Evolutionary conservation across 2,113 vertebrate species (phyloP).

Genomic region (Cricetomys ansorgei): DNA sequence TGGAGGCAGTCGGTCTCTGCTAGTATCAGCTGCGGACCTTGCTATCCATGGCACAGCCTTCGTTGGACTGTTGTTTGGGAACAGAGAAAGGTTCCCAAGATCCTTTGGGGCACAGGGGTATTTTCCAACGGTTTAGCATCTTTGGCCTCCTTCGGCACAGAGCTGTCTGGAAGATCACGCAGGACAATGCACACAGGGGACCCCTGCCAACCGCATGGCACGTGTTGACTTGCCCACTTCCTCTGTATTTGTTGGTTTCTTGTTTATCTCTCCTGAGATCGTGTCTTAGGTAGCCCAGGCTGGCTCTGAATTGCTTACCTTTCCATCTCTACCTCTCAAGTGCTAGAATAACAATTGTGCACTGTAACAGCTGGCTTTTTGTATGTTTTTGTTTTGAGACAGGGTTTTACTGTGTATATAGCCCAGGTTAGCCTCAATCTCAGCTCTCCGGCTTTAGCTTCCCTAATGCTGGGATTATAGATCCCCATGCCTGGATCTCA

Average conservation of each 20-base stretch:
- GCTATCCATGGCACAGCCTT: not conserved
- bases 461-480: not conserved
- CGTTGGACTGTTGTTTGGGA: not conserved
- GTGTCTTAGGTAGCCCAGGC: too few relatives aligned
- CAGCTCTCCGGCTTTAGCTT: not conserved
- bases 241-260: not conserved
- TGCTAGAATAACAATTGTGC: not conserved
- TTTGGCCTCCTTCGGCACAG: not conserved
- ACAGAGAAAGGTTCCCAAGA: not conserved
- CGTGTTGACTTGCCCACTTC: too few relatives aligned
- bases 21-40: not conserved
- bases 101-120: not conserved
- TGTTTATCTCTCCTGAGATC: not conserved
- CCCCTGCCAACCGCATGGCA: not conserved
- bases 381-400: not conserved
- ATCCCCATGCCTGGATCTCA: not conserved
- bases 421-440: not conserved
- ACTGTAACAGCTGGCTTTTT: too few relatives aligned
- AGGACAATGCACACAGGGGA: not conserved
- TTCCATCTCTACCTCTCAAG: not conserved
- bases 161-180: not conserved
- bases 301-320: not conserved
- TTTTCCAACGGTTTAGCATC: not conserved
- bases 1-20: not conserved
- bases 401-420: not conserved